phyloP scores from a whole-genome alignment of 2,797 vertebrate species.

The Rhinoraja longicauda region DNA sequence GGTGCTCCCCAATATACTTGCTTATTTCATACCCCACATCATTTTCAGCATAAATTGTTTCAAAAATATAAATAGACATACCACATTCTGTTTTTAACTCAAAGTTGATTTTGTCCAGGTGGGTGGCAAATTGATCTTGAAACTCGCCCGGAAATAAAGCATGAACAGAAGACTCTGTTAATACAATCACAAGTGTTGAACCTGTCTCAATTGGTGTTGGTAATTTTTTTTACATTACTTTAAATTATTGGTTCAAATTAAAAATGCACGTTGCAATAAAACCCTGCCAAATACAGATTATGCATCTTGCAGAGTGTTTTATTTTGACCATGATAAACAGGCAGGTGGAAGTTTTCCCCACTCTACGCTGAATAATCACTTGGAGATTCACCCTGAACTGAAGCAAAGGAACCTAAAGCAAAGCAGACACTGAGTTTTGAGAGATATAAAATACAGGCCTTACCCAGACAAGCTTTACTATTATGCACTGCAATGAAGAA shows the following conservation, averaged over 20 bases:
- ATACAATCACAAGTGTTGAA: neutral
- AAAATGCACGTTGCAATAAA: neutral
- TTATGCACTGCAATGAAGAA: neutral
- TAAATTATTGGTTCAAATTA: neutral
- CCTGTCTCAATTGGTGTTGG: neutral
- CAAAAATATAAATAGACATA: neutral
- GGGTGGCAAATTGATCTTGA: neutral
- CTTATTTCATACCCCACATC: neutral
- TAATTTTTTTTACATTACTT: neutral
- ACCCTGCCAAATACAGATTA: neutral
- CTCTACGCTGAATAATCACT: neutral
- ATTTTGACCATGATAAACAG: neutral
- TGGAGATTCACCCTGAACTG: neutral
- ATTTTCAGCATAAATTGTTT: neutral
- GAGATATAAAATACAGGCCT: constrained; percentile 6
- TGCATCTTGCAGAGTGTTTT: neutral
- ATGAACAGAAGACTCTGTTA: neutral
- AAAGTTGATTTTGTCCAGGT: neutral
- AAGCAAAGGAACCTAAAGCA: neutral
- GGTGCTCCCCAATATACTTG: neutral
- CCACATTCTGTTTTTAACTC: neutral
- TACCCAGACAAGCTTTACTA: neutral
- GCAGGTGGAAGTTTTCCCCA: neutral
- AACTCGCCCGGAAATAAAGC: neutral
- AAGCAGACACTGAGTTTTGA: neutral